phyloP scores from a whole-genome alignment of 2,113 vertebrate species.

The Elgaria multicarinata region DNA sequence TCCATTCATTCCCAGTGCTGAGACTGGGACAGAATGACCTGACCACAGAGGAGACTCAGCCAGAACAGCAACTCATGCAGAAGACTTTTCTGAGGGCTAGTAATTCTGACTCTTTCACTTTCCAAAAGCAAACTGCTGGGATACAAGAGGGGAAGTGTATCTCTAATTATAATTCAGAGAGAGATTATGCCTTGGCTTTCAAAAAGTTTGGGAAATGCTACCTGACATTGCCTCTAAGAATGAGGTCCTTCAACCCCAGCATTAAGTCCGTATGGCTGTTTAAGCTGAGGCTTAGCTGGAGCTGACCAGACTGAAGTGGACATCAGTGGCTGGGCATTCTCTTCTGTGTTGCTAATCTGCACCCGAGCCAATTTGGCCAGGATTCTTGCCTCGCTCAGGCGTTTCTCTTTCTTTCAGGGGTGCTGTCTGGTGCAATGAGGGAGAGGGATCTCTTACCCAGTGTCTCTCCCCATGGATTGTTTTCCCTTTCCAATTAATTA shows the following conservation, averaged over 20 bases:
- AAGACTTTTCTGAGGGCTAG: background rate
- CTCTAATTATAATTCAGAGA: background rate
- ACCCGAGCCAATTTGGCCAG: background rate
- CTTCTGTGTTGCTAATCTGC: background rate
- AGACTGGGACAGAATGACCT: background rate
- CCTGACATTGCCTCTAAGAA: background rate
- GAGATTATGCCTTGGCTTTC: background rate
- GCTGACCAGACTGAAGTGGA: background rate
- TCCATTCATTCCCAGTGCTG: background rate
- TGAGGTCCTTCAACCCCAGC: background rate
- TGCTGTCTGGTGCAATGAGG: slow-evolving; percentile 10
- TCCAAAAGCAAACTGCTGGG: background rate
- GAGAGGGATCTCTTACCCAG: background rate
- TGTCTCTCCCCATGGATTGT: background rate
- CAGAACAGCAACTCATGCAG: background rate
- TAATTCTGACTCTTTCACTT: background rate
- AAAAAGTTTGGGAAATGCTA: background rate
- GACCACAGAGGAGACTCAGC: background rate
- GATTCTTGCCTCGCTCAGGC: background rate
- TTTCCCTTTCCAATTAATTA: slow-evolving; percentile 16
- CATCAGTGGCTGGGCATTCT: background rate
- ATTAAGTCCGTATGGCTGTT: background rate
- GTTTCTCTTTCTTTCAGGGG: slow-evolving; percentile 14
- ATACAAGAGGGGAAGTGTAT: too few relatives aligned
- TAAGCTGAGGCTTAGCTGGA: background rate